These are phyloP conservation scores for Nasonia vitripennis DNA, from an alignment of 1,140 invertebrate genomes.

Conservation along the genomic window DNA sequence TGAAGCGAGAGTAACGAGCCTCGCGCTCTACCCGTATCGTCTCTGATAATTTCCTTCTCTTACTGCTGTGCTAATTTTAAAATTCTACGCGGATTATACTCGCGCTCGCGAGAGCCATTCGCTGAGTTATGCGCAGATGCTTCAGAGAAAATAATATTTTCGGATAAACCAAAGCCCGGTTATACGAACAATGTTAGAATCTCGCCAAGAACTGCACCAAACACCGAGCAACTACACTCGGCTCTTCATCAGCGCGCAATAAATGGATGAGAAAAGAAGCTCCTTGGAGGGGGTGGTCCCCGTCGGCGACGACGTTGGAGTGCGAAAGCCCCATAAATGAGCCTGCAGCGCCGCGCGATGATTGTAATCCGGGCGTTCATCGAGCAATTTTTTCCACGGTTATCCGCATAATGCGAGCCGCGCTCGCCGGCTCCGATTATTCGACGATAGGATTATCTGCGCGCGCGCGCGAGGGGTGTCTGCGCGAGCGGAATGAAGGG, in stretches of 20 bases:
- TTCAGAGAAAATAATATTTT: neutral
- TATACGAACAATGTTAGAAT: too few relatives aligned
- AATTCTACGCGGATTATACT: neutral
- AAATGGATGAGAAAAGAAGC: constrained; percentile 1
- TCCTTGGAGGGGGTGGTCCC: neutral
- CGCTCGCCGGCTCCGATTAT: constrained; percentile 8
- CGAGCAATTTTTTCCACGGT: constrained; percentile 15
- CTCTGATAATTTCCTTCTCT: neutral
- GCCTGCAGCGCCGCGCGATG: neutral
- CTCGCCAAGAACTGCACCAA: too few relatives aligned
- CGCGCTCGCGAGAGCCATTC: neutral
- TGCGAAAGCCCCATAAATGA: constrained; percentile 20
- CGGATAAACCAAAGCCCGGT: too few relatives aligned
- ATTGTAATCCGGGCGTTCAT: constrained; percentile 12
- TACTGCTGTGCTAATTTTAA: neutral
- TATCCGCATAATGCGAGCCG: constrained; percentile 24
- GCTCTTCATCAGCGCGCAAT: too few relatives aligned
- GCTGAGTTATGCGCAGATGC: neutral
- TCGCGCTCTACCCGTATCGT: neutral
- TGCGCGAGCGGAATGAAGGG: neutral
- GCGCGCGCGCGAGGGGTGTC: neutral
- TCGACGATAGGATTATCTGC: constrained; percentile 34
- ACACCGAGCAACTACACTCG: too few relatives aligned
- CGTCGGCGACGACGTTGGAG: neutral
- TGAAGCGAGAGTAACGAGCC: constrained; percentile 37